A percentile compares a stretch with the other conserved stretches of the same genome.
Evolutionary conservation across 2,888 invertebrate species (phyloP).

Genomic region (Gymnocheta viridis): DNA sequence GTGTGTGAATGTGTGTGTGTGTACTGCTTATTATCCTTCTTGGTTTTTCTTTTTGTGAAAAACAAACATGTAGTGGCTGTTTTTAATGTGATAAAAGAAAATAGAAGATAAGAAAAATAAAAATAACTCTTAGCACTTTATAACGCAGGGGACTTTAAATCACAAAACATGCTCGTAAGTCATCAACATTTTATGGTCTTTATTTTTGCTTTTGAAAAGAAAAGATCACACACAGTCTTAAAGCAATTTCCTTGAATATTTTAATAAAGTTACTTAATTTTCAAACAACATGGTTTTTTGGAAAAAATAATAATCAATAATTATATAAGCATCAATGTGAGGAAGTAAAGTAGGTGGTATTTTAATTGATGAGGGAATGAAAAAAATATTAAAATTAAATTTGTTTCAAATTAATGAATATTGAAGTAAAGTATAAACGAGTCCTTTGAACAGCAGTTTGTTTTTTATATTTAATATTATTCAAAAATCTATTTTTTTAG

Average conservation of each 20-base stretch:
- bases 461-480: not conserved
- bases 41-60: not conserved
- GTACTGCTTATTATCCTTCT: not conserved
- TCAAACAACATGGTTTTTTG: not conserved
- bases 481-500: not conserved
- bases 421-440: not conserved
- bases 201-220: not conserved
- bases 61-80: not conserved
- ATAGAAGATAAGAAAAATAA: not conserved
- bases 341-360: too few species aligned
- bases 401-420: not conserved
- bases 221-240: not conserved
- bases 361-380: not conserved
- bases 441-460: not conserved
- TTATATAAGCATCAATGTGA: not conserved
- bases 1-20: not conserved
- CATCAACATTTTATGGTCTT: constrained; percentile 44
- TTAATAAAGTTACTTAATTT: not conserved
- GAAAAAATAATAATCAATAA: not conserved
- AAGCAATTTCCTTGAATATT: not conserved
- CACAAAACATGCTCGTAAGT: constrained; percentile 35
- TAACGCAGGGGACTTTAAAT: constrained; percentile 52
- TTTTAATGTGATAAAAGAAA: not conserved
- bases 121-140: constrained; percentile 3
- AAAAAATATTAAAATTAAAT: not conserved